phyloP scores from a whole-genome alignment of 2,113 vertebrate genomes.

The pig (Sus scrofa) region T2T-Sscrofa CM000815.6:94312501-94313000 shows the following conservation, averaged over 20 bases:
- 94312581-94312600: background rate
- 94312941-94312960: no score
- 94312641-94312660: background rate
- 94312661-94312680: background rate
- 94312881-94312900: background rate
- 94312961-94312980: no score
- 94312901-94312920: no score
- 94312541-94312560: background rate
- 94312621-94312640: background rate
- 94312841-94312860: background rate
- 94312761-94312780: background rate
- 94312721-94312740: background rate
- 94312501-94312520: background rate
- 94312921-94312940: no score
- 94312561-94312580: background rate
- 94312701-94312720: background rate
- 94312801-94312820: background rate
- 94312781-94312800: background rate
- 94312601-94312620: background rate
- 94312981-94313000: no score
- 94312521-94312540: background rate
- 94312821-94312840: background rate
- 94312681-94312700: background rate
- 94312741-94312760: background rate
- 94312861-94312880: background rate